These are phyloP conservation scores for Gypaetus barbatus DNA, from an alignment of 2,797 vertebrate species.

Conservation along the genomic window DNA sequence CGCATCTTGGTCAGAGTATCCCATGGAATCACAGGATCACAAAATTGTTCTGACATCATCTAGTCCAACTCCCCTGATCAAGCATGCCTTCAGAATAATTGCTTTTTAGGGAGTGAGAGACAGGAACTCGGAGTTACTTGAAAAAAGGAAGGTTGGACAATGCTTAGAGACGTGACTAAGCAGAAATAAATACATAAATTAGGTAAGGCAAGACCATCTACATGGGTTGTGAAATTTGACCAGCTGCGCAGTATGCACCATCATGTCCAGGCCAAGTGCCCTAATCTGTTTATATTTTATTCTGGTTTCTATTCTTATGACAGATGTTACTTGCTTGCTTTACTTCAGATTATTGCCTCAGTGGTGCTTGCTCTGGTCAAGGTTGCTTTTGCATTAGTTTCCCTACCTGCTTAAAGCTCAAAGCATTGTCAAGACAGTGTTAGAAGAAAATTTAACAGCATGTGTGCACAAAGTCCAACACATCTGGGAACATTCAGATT, in stretches of 20 bases:
- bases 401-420: neutral
- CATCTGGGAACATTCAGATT: neutral
- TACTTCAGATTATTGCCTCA: neutral
- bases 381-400: neutral
- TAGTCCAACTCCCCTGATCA: neutral
- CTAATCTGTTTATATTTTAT: neutral
- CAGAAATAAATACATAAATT: neutral
- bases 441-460: neutral
- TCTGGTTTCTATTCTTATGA: neutral
- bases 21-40: neutral
- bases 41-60: neutral
- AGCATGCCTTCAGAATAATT: neutral
- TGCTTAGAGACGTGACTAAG: neutral
- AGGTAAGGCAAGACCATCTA: neutral
- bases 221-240: neutral
- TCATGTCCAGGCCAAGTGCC: accelerated
- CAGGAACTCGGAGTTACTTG: neutral
- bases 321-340: neutral
- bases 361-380: neutral
- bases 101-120: neutral
- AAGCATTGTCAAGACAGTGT: neutral
- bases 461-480: neutral
- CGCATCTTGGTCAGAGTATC: neutral
- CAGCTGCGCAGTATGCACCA: neutral
- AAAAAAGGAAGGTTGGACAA: neutral